Evolutionary conservation across 2,797 vertebrate species (phyloP).

Genomic region (Chiroxiphia lanceolata): DNA sequence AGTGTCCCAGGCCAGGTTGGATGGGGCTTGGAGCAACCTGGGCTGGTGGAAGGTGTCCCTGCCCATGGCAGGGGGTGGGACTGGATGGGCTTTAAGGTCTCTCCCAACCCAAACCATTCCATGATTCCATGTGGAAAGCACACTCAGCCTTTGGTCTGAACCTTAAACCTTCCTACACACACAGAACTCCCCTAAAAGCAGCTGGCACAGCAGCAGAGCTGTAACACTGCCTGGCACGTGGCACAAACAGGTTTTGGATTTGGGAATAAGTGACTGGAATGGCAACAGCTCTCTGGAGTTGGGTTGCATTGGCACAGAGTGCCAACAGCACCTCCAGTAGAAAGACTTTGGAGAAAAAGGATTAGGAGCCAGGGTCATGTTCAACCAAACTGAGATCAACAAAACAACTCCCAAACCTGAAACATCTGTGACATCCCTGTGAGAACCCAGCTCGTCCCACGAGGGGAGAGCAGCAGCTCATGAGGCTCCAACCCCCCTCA

Average conservation of each 20-base stretch:
- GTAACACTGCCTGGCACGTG: background rate
- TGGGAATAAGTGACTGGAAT: background rate
- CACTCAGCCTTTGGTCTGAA: background rate
- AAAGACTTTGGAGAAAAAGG: background rate
- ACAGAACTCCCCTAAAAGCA: fast-evolving
- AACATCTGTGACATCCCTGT: fast-evolving
- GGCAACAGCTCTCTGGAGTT: background rate
- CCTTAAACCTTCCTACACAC: background rate
- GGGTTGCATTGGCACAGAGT: fast-evolving
- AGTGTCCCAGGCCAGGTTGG: background rate
- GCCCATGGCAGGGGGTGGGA: background rate
- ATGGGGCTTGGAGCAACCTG: background rate
- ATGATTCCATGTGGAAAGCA: background rate
- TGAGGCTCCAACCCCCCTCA: background rate
- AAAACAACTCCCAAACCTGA: background rate
- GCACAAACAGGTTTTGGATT: background rate
- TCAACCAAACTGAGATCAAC: background rate
- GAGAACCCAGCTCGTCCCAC: fast-evolving
- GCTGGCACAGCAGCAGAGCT: background rate
- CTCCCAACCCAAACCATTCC: background rate
- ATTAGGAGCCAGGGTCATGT: background rate
- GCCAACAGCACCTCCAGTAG: background rate
- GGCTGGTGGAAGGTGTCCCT: background rate
- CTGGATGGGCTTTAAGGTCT: fast-evolving
- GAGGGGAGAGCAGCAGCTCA: background rate